Evolutionary conservation across 2,888 invertebrate genomes (phyloP).

Genomic region (Mythimna vitellina): DNA sequence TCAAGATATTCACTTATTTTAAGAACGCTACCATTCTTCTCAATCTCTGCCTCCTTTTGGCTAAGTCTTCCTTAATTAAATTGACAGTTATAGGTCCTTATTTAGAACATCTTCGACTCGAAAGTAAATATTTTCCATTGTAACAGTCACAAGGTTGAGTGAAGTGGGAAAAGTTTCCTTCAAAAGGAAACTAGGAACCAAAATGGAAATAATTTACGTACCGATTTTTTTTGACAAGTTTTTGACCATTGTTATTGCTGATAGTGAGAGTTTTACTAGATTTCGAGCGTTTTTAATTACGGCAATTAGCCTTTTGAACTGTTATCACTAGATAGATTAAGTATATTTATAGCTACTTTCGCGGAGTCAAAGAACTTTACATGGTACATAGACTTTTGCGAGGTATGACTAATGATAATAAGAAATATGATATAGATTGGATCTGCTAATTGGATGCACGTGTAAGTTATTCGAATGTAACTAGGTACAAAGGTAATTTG

Average conservation of each 20-base stretch:
- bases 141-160: not conserved
- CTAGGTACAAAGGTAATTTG: not conserved
- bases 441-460: constrained; percentile 13
- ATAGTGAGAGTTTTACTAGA: not conserved
- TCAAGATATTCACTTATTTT: too few species aligned
- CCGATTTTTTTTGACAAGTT: not conserved
- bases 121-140: not conserved
- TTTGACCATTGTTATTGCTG: too few species aligned
- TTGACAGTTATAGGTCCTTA: not conserved
- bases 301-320: not conserved
- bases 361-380: constrained; percentile 25
- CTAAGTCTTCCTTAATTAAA: too few species aligned
- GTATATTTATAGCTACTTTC: constrained; percentile 8
- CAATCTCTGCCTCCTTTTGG: too few species aligned
- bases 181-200: not conserved
- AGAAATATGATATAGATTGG: constrained; percentile 21
- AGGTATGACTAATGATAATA: constrained; percentile 11
- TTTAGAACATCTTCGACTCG: not conserved
- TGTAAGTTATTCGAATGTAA: constrained; percentile 1
- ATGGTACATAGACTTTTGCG: constrained; percentile 32
- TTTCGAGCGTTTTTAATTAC: not conserved
- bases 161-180: not conserved
- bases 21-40: too few species aligned
- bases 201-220: too few species aligned
- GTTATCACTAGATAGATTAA: constrained; percentile 15